Evolutionary conservation across 2,113 vertebrate genomes (phyloP), one percentile per base, ranked within the genome.

Genomic region (Sceloporus tristichus): DNA sequence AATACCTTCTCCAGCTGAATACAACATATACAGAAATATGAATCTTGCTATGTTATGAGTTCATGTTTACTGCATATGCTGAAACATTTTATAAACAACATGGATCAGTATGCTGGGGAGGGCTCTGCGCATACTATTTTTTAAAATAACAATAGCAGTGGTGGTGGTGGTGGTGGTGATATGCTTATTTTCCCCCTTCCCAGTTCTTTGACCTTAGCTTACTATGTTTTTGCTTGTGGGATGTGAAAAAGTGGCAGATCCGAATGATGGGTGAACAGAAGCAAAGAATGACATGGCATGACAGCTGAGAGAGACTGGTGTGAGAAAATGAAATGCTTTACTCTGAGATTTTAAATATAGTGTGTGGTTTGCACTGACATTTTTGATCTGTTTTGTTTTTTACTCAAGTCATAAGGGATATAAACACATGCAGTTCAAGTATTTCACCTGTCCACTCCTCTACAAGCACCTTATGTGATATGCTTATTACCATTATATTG

Each of bases 401-500:
- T 70, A 71, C 78, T 87, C 65, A 88, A 94, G 87, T 75, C 93
- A 94, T 92, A 83, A 88, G 94, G 81, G 92, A 89, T 86, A 74
- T 74, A 92, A 87, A 80, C 87, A 59, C 2, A 25, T 91, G 91
- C 85, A 94, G 93, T 16, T 91, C 89, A 92, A 94, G 87, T 85
- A 74, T 95, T 94, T 91, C 92, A 70, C 76, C 84, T 81, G 77
- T 83, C 95, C 94, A 87, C 85, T 92, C 84, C 54, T 23, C 4
- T 16, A 40, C 73, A 62, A 78, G 21, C 40, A 21, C 83, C 88
- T 84, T 90, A 76, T 91, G 86, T 87, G 82, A 89, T 94, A 89
- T 94, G 94, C 94, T 95, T 94, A 89, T 91, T 95, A 91, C 91
- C 91, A 73, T 79, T 87, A 93, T 94, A 92, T 87, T 38, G 88